These are phyloP conservation scores for Notodonta dromedarius DNA, from an alignment of 2,888 invertebrate genomes.

Conservation along the genomic window DNA sequence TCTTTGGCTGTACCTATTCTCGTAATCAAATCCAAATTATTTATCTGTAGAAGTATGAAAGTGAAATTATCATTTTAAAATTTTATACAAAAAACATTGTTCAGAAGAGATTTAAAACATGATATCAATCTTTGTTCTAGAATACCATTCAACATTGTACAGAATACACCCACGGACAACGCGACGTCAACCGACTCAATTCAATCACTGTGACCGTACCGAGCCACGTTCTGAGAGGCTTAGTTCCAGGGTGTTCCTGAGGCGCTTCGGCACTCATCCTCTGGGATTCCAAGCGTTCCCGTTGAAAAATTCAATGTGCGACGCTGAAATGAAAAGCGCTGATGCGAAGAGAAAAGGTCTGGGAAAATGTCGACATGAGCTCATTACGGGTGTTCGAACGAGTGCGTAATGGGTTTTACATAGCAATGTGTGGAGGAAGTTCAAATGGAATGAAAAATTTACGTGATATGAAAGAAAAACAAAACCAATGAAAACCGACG, in stretches of 20 bases:
- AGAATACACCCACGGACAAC: neutral
- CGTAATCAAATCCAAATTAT: too few relatives aligned
- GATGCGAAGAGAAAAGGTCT: conserved; percentile 38
- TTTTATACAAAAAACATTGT: too few relatives aligned
- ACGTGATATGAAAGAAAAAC: too few relatives aligned
- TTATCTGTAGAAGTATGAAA: too few relatives aligned
- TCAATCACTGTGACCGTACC: conserved; percentile 57
- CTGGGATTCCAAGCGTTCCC: conserved; percentile 60
- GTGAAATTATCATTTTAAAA: too few relatives aligned
- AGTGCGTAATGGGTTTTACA: conserved; percentile 26
- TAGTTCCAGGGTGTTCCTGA: conserved; percentile 56
- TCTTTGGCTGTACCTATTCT: too few relatives aligned
- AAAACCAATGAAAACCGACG: too few relatives aligned
- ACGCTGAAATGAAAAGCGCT: conserved; percentile 40
- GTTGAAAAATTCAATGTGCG: conserved; percentile 73
- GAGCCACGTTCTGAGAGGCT: conserved; percentile 57
- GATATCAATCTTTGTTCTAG: neutral
- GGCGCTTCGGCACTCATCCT: conserved; percentile 62
- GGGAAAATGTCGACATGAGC: conserved; percentile 25
- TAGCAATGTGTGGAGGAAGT: conserved; percentile 32
- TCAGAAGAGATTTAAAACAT: too few relatives aligned
- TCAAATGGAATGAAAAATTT: neutral
- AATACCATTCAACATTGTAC: too few relatives aligned
- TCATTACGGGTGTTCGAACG: conserved; percentile 7
- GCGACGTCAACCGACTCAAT: conserved; percentile 26